Conservation (phyloP, 2,113 vertebrate genomes). For the Leucopsar rothschildi region DNA sequence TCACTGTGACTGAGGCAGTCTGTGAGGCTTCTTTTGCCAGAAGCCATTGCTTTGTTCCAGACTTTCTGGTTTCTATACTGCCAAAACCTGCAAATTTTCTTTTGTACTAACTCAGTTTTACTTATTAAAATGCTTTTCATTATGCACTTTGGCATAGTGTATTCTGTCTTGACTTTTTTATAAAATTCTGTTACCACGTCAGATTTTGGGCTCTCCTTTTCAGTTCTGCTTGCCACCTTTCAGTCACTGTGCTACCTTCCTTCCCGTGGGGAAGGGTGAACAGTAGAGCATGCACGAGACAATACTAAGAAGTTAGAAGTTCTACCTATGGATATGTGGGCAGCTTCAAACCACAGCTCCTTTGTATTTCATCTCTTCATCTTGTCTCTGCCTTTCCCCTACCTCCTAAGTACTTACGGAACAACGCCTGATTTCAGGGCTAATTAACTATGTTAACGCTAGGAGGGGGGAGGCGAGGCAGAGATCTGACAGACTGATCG, state of each 20-base stretch:
- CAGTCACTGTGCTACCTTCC: background rate
- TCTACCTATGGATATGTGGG: background rate
- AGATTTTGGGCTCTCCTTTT: background rate
- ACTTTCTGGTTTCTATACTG: conserved; percentile 27
- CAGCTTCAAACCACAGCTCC: conserved; percentile 3
- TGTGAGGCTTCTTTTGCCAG: background rate
- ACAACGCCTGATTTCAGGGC: background rate
- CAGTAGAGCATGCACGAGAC: accelerated
- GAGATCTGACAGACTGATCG: background rate
- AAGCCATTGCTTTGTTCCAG: conserved; percentile 17
- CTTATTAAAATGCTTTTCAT: background rate
- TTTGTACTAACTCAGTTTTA: background rate
- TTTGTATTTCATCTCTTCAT: conserved; percentile 17
- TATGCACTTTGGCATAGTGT: background rate
- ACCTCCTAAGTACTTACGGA: background rate
- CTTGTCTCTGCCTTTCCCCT: background rate
- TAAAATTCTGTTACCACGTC: background rate
- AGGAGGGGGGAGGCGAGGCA: background rate
- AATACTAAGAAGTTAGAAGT: background rate
- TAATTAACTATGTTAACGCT: background rate
- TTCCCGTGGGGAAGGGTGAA: background rate
- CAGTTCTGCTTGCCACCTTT: background rate
- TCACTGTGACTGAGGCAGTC: background rate
- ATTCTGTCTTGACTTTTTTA: background rate
- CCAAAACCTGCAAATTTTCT: background rate